Base-by-base conservation (phyloP, 1,140 invertebrate genomes). In the Leptinotarsa undecemlineata region DNA sequence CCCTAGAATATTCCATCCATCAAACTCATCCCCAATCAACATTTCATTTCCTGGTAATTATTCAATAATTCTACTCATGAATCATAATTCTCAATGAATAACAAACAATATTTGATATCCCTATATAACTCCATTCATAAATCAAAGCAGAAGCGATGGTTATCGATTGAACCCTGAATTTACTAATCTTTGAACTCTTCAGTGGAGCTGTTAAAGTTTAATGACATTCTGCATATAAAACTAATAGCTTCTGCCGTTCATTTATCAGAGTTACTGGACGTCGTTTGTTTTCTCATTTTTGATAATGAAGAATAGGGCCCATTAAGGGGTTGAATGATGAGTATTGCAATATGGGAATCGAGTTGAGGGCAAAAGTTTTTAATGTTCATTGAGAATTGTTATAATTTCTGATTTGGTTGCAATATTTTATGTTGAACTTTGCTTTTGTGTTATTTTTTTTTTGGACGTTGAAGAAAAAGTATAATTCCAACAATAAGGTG, bases 161-260 rank as follows among this genome's bases (percentile, higher is more conserved):
- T 57, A 57, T 57, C 51, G 15, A 57, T 57, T 57, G 51, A 57
- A 57, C 15, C 51, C n/a, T 57, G n/a, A 57, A 17, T 15, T 57
- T n/a, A 57, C 51, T 19, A 57, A 19, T 19, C 51, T 19, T 57
- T 15, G n/a, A 57, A 57, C 51, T 57, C 51, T 68, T 68, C 66
- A 68, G 11, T 68, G 66, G 19, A 68, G 66, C 42, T 66, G 63
- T 23, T 66, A 23, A 66, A 66, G 23, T 66, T 47, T 68, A 68
- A 42, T 68, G 33, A 68, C 66, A 42, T 68, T 68, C 17, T 68
- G 66, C 66, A 68, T 68, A 66, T 66, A 68, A 68, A 68, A 68
- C 66, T 68, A 68, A 68, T 68, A 68, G 66, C 66, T 33, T 47
- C 66, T 19, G 42, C 66, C 42, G 33, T 68, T 68, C 66, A 68